Conservation (phyloP, 92 coral and sea anemone genomes). For the Montipora capitata region DNA sequence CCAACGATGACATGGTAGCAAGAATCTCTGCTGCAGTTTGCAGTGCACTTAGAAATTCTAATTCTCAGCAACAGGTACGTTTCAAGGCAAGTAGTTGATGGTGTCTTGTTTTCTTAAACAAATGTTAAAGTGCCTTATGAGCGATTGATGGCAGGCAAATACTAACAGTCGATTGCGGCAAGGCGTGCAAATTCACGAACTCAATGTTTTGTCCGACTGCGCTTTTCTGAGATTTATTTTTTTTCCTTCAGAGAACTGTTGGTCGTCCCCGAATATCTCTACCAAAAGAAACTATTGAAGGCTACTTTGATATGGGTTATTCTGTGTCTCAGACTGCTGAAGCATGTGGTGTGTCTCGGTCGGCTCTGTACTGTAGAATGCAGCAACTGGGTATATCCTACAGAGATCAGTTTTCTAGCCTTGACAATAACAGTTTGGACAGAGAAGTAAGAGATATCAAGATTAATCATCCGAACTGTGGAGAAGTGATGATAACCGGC, state of each 20-base stretch:
- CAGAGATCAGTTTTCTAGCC: constrained; percentile 45
- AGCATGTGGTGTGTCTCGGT: constrained; percentile 56
- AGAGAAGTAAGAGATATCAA: constrained; percentile 46
- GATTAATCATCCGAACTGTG: constrained; percentile 62
- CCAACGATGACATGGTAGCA: constrained; percentile 34
- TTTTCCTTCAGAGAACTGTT: constrained; percentile 32
- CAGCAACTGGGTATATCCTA: constrained; percentile 42
- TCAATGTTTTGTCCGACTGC: no score
- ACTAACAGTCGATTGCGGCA: no score
- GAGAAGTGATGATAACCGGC: constrained; percentile 65
- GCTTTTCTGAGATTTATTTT: not conserved
- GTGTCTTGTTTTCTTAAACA: not conserved
- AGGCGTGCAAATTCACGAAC: no score
- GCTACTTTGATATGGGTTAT: constrained; percentile 47
- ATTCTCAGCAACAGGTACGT: constrained; percentile 36
- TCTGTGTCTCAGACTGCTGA: constrained; percentile 58
- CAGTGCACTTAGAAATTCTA: constrained; percentile 28
- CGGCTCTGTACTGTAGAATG: constrained; percentile 50
- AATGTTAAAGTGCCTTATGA: no score
- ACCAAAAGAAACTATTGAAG: constrained; percentile 48
- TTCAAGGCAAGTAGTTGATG: constrained; percentile 16
- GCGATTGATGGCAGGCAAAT: no score
- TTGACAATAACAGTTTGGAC: constrained; percentile 51
- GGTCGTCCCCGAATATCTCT: constrained; percentile 46
- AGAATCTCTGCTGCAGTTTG: constrained; percentile 45